phyloP scores from a whole-genome alignment of 2,888 invertebrate genomes.

The Abrostola triplasia region DNA sequence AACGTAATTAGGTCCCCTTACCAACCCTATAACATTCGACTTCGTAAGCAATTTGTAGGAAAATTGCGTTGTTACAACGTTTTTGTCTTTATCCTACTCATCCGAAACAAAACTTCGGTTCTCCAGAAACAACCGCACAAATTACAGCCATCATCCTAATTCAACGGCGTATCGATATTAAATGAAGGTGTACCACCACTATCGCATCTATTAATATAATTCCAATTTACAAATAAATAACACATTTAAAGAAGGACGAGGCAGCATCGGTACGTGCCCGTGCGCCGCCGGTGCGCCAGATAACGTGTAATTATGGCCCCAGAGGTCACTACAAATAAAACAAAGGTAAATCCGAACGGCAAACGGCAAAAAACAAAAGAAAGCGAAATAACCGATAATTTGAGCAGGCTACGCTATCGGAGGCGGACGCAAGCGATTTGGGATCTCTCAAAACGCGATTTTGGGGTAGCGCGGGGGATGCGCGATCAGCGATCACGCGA shows the following conservation, averaged over 20 bases:
- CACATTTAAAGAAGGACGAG: slow-evolving; percentile 82
- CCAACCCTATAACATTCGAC: slow-evolving; percentile 55
- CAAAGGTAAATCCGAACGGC: slow-evolving; percentile 73
- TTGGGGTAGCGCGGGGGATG: slow-evolving; percentile 72
- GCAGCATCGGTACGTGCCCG: slow-evolving; percentile 77
- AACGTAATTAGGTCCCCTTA: slow-evolving; percentile 46
- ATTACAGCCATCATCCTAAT: slow-evolving; percentile 83
- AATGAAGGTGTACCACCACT: slow-evolving; percentile 83
- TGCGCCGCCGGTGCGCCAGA: slow-evolving; percentile 62
- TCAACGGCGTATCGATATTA: slow-evolving; percentile 83
- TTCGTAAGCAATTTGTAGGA: slow-evolving; percentile 68
- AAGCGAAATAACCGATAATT: slow-evolving; percentile 86
- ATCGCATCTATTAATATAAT: slow-evolving; percentile 84
- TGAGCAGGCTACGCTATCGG: slow-evolving; percentile 72
- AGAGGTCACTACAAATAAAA: slow-evolving; percentile 87
- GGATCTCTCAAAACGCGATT: slow-evolving; percentile 75
- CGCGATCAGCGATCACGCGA: slow-evolving; percentile 78
- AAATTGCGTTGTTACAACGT: slow-evolving; percentile 68
- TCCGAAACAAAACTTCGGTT: slow-evolving; percentile 35
- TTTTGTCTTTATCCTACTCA: slow-evolving; percentile 66
- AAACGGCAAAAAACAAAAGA: slow-evolving; percentile 82
- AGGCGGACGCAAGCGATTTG: slow-evolving; percentile 79
- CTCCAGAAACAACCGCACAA: slow-evolving; percentile 69
- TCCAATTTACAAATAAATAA: slow-evolving; percentile 87
- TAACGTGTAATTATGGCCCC: slow-evolving; percentile 83